A percentile compares a stretch with the other conserved stretches of the same genome.
phyloP scores from a whole-genome alignment of 2,888 invertebrate species.

The Mesorhabditis belari region DNA sequence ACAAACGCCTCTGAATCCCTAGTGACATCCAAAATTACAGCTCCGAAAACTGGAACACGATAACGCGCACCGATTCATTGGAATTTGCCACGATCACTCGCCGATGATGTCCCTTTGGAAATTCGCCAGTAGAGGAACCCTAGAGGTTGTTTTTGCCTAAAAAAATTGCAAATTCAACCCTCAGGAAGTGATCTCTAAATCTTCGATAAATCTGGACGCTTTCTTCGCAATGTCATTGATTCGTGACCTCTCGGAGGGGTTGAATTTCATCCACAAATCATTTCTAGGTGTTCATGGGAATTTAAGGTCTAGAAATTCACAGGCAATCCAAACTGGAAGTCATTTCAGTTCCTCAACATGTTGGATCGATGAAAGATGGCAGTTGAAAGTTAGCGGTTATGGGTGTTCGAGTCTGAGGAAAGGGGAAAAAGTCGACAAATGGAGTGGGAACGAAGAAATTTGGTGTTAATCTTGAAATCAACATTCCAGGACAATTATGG shows the following conservation, averaged over 20 bases:
- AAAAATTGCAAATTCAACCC: neutral
- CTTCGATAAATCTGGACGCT: constrained; percentile 4
- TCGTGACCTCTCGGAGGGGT: constrained; percentile 15
- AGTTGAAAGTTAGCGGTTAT: constrained; percentile 38
- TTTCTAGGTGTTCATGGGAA: constrained; percentile 25
- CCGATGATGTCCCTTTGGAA: neutral
- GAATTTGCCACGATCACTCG: neutral
- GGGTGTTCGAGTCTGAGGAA: constrained; percentile 16
- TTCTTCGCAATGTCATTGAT: constrained; percentile 9
- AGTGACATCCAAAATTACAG: neutral
- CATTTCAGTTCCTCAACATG: constrained; percentile 29
- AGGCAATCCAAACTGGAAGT: too few species aligned
- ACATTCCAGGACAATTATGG: constrained; percentile 19
- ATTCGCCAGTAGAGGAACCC: neutral
- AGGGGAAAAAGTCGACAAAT: neutral
- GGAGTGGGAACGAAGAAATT: constrained; percentile 7
- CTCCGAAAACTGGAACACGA: neutral
- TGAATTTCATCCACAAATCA: constrained; percentile 26
- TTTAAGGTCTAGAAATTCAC: too few species aligned
- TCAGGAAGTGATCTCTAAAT: constrained; percentile 4
- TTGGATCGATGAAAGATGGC: constrained; percentile 43
- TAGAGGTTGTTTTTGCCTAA: neutral
- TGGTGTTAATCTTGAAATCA: too few species aligned
- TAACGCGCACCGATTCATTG: neutral
- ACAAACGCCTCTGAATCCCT: neutral